Conservation (phyloP, 2,797 vertebrate species). For the Siniperca obscura region DNA sequence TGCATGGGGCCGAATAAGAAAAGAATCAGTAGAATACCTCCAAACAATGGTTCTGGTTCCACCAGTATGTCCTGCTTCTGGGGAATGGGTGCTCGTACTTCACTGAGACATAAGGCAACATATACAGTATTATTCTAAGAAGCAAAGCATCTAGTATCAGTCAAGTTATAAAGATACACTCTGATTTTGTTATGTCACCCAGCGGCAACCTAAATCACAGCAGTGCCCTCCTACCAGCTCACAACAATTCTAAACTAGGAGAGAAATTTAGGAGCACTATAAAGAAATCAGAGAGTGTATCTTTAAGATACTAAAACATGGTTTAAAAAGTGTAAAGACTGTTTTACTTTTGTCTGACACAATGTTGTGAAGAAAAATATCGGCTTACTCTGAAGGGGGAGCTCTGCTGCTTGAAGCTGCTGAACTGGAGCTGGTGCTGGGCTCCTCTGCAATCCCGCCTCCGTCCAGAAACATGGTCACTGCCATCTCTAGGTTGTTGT, state of each 20-base stretch:
- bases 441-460: conserved; percentile 95
- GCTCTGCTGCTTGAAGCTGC: conserved; percentile 89
- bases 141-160: neutral
- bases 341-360: neutral
- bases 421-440: conserved; percentile 96
- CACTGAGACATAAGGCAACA: conserved; percentile 82
- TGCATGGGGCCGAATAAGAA: neutral
- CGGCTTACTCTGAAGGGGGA: conserved; percentile 84
- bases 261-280: neutral
- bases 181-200: neutral
- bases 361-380: conserved; percentile 13
- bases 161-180: neutral
- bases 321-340: neutral
- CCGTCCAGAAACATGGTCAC: conserved; percentile 99
- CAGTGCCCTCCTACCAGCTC: neutral
- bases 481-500: conserved; percentile 99
- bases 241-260: neutral
- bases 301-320: neutral
- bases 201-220: neutral
- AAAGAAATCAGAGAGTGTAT: neutral
- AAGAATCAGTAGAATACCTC: conserved; percentile 81
- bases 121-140: neutral
- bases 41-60: conserved; percentile 97
- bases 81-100: conserved; percentile 98
- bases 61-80: conserved; percentile 99